Base-by-base conservation (phyloP, 2,113 vertebrate species). In the Oenanthe melanoleuca region DNA sequence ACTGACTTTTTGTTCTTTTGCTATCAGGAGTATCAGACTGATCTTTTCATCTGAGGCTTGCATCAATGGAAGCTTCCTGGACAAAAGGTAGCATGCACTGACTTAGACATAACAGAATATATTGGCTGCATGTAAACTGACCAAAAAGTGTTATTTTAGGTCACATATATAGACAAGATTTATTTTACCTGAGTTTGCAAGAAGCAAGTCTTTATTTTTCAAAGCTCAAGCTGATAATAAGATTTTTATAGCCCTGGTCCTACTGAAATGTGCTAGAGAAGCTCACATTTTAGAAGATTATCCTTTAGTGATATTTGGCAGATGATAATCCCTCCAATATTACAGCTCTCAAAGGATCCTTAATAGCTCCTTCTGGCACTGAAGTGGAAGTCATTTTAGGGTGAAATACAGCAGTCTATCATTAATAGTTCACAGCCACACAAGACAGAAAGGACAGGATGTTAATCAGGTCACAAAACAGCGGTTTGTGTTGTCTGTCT, bases 21-120 rank as follows among this genome's bases (percentile, higher is more conserved):
- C 69, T 50, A 7, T 75, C 95, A 97, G 97, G 85, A 53, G 26
- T 63, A 93, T 98, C 47, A 34, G 14, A 13, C 8, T 55, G 69
- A 94, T 96, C 64, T 97, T 97, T 84, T 97, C 97, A 26, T 97
- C 96, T 44, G 91, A 92, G 57, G 95, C 95, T 34, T 97, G 97
- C 85, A 89, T 98, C 88, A 97, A 96, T 1, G 97, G 96, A 91
- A 98, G 97, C 82, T 98, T 98, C 86, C 84, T 97, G 83, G 89
- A 94, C 29, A 81, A 93, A 84, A 97, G 97, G 97, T 97, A 94
- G 50, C 2, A 21, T 5, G 2, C 2, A 9, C 40, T 40, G 56
- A 78, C 26, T 63, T 57, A 52, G 57, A 73, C 2, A 6, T 53
- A 65, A 77, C n/a, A 61, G 44, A 91, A 50, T 75, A 14, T 33